phyloP scores from a whole-genome alignment of 2,888 invertebrate species.

The Gasteruption jaculator region DNA sequence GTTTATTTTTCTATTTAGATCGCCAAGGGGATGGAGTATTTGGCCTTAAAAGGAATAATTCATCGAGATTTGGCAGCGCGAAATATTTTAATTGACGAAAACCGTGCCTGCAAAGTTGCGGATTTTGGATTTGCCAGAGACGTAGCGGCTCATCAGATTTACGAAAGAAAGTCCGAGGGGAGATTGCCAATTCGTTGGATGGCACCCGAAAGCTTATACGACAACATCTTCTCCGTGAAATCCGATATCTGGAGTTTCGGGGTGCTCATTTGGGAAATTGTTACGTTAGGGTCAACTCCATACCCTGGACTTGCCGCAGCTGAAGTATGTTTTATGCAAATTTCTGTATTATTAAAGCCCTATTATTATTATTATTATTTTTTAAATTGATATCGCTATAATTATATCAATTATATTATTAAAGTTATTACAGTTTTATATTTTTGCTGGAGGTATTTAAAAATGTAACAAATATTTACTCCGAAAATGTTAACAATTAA shows the following conservation, averaged over 20 bases:
- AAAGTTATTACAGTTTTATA: no score
- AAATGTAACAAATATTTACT: not conserved
- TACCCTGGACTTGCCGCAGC: constrained; percentile 90
- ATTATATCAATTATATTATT: not conserved
- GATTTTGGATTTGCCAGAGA: constrained; percentile 93
- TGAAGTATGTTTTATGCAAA: constrained; percentile 61
- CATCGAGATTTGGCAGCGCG: constrained; percentile 88
- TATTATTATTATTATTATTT: no score
- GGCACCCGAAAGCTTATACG: constrained; percentile 92
- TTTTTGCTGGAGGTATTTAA: not conserved
- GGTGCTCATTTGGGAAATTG: constrained; percentile 92
- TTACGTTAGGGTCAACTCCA: constrained; percentile 90
- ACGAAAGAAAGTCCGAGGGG: constrained; percentile 80
- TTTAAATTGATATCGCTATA: no score
- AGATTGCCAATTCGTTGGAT: constrained; percentile 77
- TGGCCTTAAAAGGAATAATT: constrained; percentile 59
- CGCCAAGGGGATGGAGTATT: constrained; percentile 48
- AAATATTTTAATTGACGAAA: constrained; percentile 82
- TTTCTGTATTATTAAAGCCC: no score
- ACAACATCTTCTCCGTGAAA: constrained; percentile 89
- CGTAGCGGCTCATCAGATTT: constrained; percentile 82
- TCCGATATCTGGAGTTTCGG: constrained; percentile 97
- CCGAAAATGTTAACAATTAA: not conserved
- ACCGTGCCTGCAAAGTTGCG: constrained; percentile 86
- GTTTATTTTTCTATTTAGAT: constrained; percentile 56